These are phyloP conservation scores for Pseudomyrmex flavicornis DNA, from an alignment of 1,140 invertebrate genomes.

Conservation along the genomic window DNA sequence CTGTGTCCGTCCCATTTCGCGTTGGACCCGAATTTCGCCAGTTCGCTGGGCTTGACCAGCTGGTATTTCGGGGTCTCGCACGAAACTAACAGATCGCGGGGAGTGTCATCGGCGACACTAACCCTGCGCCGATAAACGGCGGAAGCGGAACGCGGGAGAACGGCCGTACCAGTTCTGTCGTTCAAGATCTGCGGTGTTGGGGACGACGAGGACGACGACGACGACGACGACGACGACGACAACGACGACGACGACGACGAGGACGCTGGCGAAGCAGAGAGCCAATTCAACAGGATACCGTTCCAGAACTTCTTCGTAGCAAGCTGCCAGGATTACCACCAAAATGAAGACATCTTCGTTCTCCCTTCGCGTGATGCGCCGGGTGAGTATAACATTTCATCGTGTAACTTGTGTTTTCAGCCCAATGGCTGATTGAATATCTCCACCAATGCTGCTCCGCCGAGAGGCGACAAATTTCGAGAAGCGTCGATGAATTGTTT, in stretches of 20 bases:
- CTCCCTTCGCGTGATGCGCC: constrained; percentile 91
- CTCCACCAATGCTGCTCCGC: not conserved
- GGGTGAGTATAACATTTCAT: constrained; percentile 86
- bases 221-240: not conserved
- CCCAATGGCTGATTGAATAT: constrained; percentile 25
- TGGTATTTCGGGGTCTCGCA: constrained; percentile 4
- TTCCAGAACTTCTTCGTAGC: constrained; percentile 20
- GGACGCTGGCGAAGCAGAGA: constrained; percentile 23
- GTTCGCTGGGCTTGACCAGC: not conserved
- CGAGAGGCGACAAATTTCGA: constrained; percentile 17
- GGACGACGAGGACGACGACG: constrained; percentile 14
- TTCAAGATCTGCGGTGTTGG: constrained; percentile 16
- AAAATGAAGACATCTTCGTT: constrained; percentile 93
- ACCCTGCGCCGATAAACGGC: constrained; percentile 16
- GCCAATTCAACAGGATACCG: not conserved
- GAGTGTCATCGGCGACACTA: constrained; percentile 12
- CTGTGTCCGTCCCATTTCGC: constrained; percentile 28
- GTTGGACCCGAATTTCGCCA: not conserved
- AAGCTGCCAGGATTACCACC: constrained; percentile 80
- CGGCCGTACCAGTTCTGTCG: constrained; percentile 12
- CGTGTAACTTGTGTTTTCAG: constrained; percentile 9
- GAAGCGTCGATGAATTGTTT: constrained; percentile 8
- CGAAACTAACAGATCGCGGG: constrained; percentile 6
- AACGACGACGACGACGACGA: not conserved
- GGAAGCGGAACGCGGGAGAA: constrained; percentile 36